phyloP scores from a whole-genome alignment of 2,113 vertebrate genomes.

The Centropristis striata region DNA sequence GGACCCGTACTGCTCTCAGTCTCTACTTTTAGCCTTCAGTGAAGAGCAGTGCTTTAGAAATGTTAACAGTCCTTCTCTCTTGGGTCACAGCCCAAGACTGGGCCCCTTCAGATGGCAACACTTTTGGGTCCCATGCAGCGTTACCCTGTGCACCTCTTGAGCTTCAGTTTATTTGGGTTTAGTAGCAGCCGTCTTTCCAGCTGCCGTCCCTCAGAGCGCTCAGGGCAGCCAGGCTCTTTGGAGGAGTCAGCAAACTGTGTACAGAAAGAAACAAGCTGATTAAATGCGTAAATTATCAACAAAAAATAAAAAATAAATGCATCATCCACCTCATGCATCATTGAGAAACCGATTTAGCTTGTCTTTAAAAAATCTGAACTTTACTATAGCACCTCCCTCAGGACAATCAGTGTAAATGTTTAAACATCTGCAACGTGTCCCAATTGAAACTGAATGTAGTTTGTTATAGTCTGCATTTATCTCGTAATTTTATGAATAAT shows the following conservation, averaged over 20 bases:
- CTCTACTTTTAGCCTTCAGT: slow-evolving; percentile 19
- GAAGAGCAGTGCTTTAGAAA: slow-evolving; percentile 46
- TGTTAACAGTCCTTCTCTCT: slow-evolving; percentile 66
- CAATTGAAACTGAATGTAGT: no score
- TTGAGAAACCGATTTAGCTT: background rate
- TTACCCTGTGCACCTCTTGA: slow-evolving; percentile 65
- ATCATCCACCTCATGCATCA: background rate
- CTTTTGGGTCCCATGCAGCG: slow-evolving; percentile 37
- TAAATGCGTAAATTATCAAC: background rate
- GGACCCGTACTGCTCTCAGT: slow-evolving; percentile 80
- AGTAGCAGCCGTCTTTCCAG: slow-evolving; percentile 98
- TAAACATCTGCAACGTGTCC: background rate
- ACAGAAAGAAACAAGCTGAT: slow-evolving; percentile 27
- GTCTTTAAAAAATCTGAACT: background rate
- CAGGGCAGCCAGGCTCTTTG: slow-evolving; percentile 94
- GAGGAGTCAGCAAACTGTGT: slow-evolving; percentile 94
- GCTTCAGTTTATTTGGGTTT: slow-evolving; percentile 68
- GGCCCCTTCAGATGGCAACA: slow-evolving; percentile 40
- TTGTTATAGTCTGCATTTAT: no score
- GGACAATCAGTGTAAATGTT: slow-evolving; percentile 15
- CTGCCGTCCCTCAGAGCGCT: slow-evolving; percentile 94
- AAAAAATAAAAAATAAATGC: background rate
- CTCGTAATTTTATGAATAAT: no score
- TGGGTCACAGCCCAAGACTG: slow-evolving; percentile 43
- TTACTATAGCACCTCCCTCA: slow-evolving; percentile 1